phyloP scores from a whole-genome alignment of 2,888 invertebrate genomes.

The Pachycephus smyrnensis region DNA sequence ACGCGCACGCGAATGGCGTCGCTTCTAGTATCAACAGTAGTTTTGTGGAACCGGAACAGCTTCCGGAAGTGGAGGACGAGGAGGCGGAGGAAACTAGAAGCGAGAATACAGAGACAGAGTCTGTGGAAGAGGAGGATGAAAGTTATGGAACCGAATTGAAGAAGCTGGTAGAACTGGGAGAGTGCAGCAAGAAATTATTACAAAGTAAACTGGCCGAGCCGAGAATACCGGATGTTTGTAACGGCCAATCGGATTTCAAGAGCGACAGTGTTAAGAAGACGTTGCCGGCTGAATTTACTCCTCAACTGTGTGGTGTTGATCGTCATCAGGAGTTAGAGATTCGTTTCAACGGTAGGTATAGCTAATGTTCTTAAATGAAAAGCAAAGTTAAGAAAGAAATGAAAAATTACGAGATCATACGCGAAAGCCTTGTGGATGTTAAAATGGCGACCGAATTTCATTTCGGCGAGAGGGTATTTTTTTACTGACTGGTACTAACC shows the following conservation, averaged over 20 bases:
- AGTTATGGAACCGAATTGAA: constrained; percentile 58
- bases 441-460: too few species aligned
- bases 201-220: constrained; percentile 35
- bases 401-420: too few species aligned
- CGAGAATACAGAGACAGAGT: constrained; percentile 41
- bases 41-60: not conserved
- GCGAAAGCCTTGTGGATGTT: too few species aligned
- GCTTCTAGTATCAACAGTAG: not conserved
- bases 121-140: constrained; percentile 55
- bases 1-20: constrained; percentile 20
- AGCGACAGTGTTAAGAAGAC: constrained; percentile 26
- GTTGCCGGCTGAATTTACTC: constrained; percentile 23
- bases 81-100: constrained; percentile 16
- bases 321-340: constrained; percentile 46
- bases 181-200: constrained; percentile 55
- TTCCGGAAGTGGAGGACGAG: not conserved
- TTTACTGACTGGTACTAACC: too few species aligned
- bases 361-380: constrained; percentile 2
- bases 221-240: constrained; percentile 16
- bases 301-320: constrained; percentile 21
- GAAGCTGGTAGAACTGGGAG: constrained; percentile 53
- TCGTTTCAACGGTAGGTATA: constrained; percentile 51
- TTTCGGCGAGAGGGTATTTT: too few species aligned
- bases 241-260: constrained; percentile 22
- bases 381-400: too few species aligned